Evolutionary conservation across 2,888 invertebrate genomes (phyloP).

Genomic region (Thumatha senex): DNA sequence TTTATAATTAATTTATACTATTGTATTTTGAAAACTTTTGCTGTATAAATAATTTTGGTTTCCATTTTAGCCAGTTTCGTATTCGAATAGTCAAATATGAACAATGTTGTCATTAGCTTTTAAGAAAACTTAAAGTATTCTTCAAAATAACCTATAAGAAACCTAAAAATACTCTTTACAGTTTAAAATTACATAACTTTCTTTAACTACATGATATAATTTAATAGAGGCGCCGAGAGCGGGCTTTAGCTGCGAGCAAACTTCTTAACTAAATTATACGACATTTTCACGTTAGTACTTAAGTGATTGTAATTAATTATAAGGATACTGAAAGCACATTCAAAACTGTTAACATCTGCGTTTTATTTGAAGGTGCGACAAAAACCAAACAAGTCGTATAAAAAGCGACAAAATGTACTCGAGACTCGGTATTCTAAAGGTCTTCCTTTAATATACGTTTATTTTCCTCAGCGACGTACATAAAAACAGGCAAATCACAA

Average conservation of each 20-base stretch:
- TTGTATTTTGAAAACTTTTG: not conserved
- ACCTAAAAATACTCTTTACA: slow-evolving; percentile 33
- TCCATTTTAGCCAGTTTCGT: too few relatives aligned
- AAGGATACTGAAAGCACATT: slow-evolving; percentile 45
- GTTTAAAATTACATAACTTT: slow-evolving; percentile 35
- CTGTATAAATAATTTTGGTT: not conserved
- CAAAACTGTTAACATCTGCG: slow-evolving; percentile 31
- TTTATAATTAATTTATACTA: slow-evolving; percentile 19
- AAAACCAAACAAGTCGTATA: slow-evolving; percentile 22
- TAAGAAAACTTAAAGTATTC: too few relatives aligned
- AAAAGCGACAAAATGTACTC: slow-evolving; percentile 36
- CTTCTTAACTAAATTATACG: slow-evolving; percentile 60
- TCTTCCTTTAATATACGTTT: slow-evolving; percentile 66
- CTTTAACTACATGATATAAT: slow-evolving; percentile 42
- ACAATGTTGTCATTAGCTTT: too few relatives aligned
- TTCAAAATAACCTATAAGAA: too few relatives aligned
- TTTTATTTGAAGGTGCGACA: slow-evolving; percentile 21
- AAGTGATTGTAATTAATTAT: slow-evolving; percentile 55
- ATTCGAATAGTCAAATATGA: too few relatives aligned
- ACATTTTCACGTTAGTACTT: slow-evolving; percentile 52
- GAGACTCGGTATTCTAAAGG: slow-evolving; percentile 45
- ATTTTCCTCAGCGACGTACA: slow-evolving; percentile 62
- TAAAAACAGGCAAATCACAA: slow-evolving; percentile 80
- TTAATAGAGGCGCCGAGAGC: slow-evolving; percentile 41
- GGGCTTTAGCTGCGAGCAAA: slow-evolving; percentile 47